Base-by-base conservation (phyloP, 2,797 vertebrate genomes). In the Alca torda region DNA sequence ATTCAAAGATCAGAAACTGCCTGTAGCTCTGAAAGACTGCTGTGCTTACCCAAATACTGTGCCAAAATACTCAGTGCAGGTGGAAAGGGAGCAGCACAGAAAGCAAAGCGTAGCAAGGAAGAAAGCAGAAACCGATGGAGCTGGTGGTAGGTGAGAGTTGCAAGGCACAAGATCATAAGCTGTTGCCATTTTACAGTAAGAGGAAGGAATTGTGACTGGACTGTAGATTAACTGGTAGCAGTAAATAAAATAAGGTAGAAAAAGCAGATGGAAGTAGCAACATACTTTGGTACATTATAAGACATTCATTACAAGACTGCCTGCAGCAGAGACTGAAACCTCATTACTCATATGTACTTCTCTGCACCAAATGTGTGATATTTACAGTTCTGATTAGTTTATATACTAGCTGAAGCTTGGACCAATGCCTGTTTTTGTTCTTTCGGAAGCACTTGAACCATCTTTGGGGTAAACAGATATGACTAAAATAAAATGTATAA, bases 311-410 rank as follows among this genome's bases (percentile, higher is more conserved):
- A 93, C 77, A 67, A 90, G 93, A 89, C 35, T 0, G 25, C 93
- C 92, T 87, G 86, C 86, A 96, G 92, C 88, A 95, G 86, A 82
- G 94, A 84, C 92, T 95, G 84, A 93, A 93, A 94, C 95, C 86
- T 96, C 90, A 93, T 96, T 94, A 96, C 80, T 96, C 94, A 96
- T 93, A 39, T 73, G 91, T 90, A 84, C 83, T 91, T 88, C 84
- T 65, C 61, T 76, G 51, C 83, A 95, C 63, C 89, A 96, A 97
- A 95, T 95, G 85, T 92, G 84, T 92, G 94, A 84, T 94, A 90
- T 95, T 97, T 95, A 64, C 84, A 86, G 87, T 95, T 86, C 73
- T 63, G 87, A 92, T 93, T 93, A 86, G 69, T 91, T 93, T 78
- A 81, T 67, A 90, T 81, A 73, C 54, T 67, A 74, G 43, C 11